Evolutionary conservation across 2,797 vertebrate species (phyloP).

Genomic region (Columba guinea): DNA sequence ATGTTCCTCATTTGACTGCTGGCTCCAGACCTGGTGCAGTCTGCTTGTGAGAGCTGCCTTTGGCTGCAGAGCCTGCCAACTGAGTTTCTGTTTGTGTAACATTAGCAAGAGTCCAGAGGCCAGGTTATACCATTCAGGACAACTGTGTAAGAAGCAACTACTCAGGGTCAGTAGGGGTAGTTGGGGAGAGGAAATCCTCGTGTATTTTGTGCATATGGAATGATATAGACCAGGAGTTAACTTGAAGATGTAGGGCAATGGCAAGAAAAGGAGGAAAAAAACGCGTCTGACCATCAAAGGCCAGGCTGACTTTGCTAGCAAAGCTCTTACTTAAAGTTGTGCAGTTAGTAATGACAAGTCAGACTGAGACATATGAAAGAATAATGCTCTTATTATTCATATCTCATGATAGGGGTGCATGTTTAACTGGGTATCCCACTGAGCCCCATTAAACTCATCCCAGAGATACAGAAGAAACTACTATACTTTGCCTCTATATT

Average conservation of each 20-base stretch:
- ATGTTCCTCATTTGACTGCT: neutral
- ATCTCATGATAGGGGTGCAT: neutral
- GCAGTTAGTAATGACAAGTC: neutral
- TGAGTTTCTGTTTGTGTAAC: neutral
- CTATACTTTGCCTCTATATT: neutral
- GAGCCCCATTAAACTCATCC: neutral
- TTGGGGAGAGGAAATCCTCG: rapidly evolving
- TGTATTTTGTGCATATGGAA: neutral
- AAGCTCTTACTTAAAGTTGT: neutral
- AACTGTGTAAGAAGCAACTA: neutral
- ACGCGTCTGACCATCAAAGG: neutral
- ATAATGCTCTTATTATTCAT: neutral
- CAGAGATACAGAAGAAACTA: neutral
- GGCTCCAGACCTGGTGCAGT: neutral
- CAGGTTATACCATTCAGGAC: neutral
- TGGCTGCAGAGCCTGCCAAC: neutral
- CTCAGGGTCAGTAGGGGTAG: neutral
- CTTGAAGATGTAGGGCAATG: neutral
- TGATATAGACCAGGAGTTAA: neutral
- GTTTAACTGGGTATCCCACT: neutral
- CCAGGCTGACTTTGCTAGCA: neutral
- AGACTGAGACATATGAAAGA: neutral
- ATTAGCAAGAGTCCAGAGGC: neutral
- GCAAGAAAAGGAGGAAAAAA: neutral
- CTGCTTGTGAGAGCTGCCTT: neutral